Conservation (phyloP, 35 echinoderm and acorn worm genomes). For the Lytechinus variegatus region DNA sequence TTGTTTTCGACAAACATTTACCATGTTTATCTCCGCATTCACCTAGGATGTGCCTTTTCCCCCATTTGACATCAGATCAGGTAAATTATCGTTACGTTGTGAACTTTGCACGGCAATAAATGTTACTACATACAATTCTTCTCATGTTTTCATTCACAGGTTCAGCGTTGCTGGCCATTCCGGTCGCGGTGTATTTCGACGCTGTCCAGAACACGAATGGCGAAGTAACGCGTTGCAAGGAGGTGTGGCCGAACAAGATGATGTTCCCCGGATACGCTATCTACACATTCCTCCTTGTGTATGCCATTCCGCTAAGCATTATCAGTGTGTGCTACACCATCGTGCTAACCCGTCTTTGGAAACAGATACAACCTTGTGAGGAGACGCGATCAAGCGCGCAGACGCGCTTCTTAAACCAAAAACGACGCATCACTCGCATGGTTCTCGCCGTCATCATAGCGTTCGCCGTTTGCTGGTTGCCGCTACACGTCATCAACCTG, state of each 20-base stretch:
- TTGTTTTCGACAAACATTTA: too few species aligned
- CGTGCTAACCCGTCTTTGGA: slow-evolving; percentile 81
- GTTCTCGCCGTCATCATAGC: slow-evolving; percentile 83
- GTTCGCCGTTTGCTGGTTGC: slow-evolving; percentile 90
- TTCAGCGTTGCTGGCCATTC: slow-evolving; percentile 75
- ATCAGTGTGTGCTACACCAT: slow-evolving; percentile 83
- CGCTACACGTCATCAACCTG: slow-evolving; percentile 70
- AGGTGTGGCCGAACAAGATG: slow-evolving; percentile 64
- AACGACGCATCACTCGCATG: slow-evolving; percentile 84
- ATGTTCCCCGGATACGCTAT: slow-evolving; percentile 66
- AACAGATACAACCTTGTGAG: slow-evolving; percentile 66
- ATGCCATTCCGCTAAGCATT: slow-evolving; percentile 75
- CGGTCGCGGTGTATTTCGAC: slow-evolving; percentile 78
- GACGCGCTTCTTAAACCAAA: slow-evolving; percentile 67
- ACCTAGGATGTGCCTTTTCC: neutral
- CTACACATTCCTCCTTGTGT: slow-evolving; percentile 68
- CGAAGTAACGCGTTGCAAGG: slow-evolving; percentile 40
- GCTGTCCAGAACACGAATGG: neutral
- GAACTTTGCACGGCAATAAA: neutral
- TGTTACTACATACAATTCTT: neutral
- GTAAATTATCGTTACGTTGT: neutral
- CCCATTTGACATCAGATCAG: neutral
- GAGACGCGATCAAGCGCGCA: slow-evolving; percentile 47
- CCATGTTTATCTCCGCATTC: neutral
- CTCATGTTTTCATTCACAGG: slow-evolving; percentile 50